Conservation (phyloP, 2,113 vertebrate species). For the Pseudolaguvia tuberculata region DNA sequence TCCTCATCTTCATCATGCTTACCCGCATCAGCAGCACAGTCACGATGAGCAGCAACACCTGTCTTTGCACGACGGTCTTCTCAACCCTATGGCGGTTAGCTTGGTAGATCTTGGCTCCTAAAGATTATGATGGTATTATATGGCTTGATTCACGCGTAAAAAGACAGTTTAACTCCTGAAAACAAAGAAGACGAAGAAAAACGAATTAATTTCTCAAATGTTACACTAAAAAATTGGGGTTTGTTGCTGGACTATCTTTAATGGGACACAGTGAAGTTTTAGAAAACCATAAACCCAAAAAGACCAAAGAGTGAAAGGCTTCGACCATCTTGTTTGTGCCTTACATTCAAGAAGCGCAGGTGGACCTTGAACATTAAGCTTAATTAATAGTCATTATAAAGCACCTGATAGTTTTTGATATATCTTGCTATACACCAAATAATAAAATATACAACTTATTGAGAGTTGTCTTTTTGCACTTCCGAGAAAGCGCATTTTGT, state of each 20-base stretch:
- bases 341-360: slow-evolving; percentile 13
- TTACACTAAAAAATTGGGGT: neutral
- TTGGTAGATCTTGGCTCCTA: slow-evolving; percentile 95
- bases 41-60: slow-evolving; percentile 87
- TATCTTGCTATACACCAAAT: slow-evolving; percentile 38
- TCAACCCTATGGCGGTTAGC: slow-evolving; percentile 97
- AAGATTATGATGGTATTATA: slow-evolving; percentile 47
- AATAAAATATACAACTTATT: slow-evolving; percentile 46
- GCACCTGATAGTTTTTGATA: slow-evolving; percentile 47
- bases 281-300: slow-evolving; percentile 26
- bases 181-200: slow-evolving; percentile 17
- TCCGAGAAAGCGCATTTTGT: too few relatives aligned
- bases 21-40: slow-evolving; percentile 37
- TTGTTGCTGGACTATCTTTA: slow-evolving; percentile 1
- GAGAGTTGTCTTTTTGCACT: slow-evolving; percentile 24
- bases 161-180: slow-evolving; percentile 12
- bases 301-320: slow-evolving; percentile 25
- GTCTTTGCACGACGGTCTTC: slow-evolving; percentile 92
- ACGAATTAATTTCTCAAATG: slow-evolving; percentile 1
- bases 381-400: slow-evolving; percentile 36
- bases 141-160: neutral
- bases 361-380: slow-evolving; percentile 20
- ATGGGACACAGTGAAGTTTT: slow-evolving; percentile 1
- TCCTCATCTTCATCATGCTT: slow-evolving; percentile 32
- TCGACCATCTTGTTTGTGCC: slow-evolving; percentile 5